Evolutionary conservation across 2,113 vertebrate species (phyloP), one percentile per base, ranked within the genome.

Genomic region (Ellobius talpinus): DNA sequence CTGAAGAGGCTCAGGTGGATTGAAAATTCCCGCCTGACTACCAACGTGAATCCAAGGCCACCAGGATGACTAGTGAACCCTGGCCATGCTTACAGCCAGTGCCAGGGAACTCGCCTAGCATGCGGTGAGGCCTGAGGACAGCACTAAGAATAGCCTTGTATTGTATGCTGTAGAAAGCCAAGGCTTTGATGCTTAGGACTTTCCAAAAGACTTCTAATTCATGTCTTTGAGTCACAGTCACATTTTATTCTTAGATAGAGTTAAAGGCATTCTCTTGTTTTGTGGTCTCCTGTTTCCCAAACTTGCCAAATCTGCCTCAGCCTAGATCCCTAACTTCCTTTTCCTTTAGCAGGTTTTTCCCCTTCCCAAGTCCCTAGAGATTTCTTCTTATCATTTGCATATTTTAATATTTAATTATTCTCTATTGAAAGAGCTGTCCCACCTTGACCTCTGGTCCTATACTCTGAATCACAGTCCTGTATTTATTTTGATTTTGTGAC

Each of bases 381-480:
- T 39, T 77, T 42, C 19, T 76, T 55, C 39, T 86, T 26, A 74
- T 7, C n/a, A 52, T 58, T 29, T 77, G 7, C 11, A 63, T 76
- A 63, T 89, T 61, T 31, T 10, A 63, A 9, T 63, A 63, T 39
- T 72, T 91, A 58, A 81, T 76, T 68, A n/a, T 14, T 73, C 24
- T 21, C 13, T 90, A 5, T 5, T 96, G 5, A 23, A 21, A 78
- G 55, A 19, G 9, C 21, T 90, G 68, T 50, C 12, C 73, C 47
- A 5, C 19, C 19, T 33, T 68, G 36, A 12, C 26, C 6, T 55
- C 45, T 12, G 19, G 29, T 3, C 74, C 24, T 13, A 29, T 17
- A 77, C 7, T 45, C 6, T 73, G 3, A 55, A 84, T 14, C 45
- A 65, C 1, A 31, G 0, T 1, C 1, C 12, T 70, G 14, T 5